A percentile compares a stretch with the other conserved stretches of the same genome.
These are phyloP conservation scores for Aspidoscelis tigris DNA, from an alignment of 2,113 vertebrate genomes.

Conservation along the genomic window DNA sequence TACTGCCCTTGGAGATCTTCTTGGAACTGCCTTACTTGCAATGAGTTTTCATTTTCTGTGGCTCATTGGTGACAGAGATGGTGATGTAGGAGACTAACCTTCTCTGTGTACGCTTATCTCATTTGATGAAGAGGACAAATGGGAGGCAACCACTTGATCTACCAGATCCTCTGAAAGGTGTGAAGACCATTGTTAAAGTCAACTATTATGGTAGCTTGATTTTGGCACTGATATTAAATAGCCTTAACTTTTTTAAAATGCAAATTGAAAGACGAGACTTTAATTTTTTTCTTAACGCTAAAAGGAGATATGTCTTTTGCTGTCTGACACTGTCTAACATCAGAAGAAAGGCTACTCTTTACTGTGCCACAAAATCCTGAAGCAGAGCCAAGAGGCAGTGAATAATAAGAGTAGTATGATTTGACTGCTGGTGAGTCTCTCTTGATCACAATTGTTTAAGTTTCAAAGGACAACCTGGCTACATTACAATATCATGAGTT, in stretches of 20 bases:
- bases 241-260: slow-evolving; percentile 66
- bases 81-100: slow-evolving; percentile 91
- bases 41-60: slow-evolving; percentile 95
- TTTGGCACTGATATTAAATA: slow-evolving; percentile 56
- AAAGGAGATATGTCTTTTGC: slow-evolving; percentile 33
- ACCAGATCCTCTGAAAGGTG: slow-evolving; percentile 43
- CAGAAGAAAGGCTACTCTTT: slow-evolving; percentile 10
- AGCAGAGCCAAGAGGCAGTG: slow-evolving; percentile 18
- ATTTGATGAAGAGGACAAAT: slow-evolving; percentile 32
- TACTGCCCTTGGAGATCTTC: slow-evolving; percentile 91
- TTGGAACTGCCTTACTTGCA: slow-evolving; percentile 93
- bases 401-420: background rate
- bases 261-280: slow-evolving; percentile 5
- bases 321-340: slow-evolving; percentile 36
- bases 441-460: background rate
- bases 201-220: slow-evolving; percentile 39
- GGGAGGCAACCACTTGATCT: background rate
- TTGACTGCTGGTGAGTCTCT: slow-evolving; percentile 30
- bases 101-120: slow-evolving; percentile 11
- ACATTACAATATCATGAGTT: background rate
- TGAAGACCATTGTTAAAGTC: slow-evolving; percentile 41
- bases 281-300: slow-evolving; percentile 37
- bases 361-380: slow-evolving; percentile 27
- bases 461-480: slow-evolving; percentile 11
- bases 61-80: slow-evolving; percentile 94